Base-by-base conservation (phyloP, 2,113 vertebrate species). In the Sturnira hondurensis region DNA sequence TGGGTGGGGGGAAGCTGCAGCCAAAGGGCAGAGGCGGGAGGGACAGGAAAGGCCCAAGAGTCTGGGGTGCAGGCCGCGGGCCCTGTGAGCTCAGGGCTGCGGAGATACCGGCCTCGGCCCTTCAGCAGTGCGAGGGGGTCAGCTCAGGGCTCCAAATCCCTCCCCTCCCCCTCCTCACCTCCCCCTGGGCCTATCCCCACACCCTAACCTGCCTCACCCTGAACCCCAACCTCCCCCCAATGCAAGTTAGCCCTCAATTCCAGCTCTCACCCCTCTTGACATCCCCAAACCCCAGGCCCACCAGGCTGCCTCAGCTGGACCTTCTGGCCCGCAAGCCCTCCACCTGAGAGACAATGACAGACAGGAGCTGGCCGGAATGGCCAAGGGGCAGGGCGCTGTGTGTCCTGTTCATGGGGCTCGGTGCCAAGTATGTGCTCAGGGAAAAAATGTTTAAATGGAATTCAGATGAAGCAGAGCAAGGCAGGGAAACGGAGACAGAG, bases 181-280 rank as follows among this genome's bases (percentile, higher is more conserved):
- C 93, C 92, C 81, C 90, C 92, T 47, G 47, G 74, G 41, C 56
- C 97, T 97, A 97, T 50, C 95, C 92, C 95, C 92, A 97, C 16
- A 96, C 96, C 98, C 96, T 97, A 96, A 16, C 95, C 76, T 17
- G 14, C 82, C n/a, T 50, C 71, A 28, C 22, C 61, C 13, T 52
- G 76, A 73, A 78, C 70, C 95, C 83, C 86, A 28, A 41, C 74
- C 74, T 85, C 76, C 11, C 47, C 70, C 81, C 58, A 63, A 78
- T 14, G 22, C 36, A 67, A 45, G 54, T 12, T 17, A 26, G 9
- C 76, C 74, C 68, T 50, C 71, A 31, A 54, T 22, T 67, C 67
- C 33, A 33, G 26, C 36, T 14, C 52, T 78, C 19, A 20, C 41
- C 61, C 8, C 10, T 31, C 41, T 41, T 63, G 36, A 41, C 63